Conservation (phyloP, 2,888 invertebrate species). For the Charanyca ferruginea region DNA sequence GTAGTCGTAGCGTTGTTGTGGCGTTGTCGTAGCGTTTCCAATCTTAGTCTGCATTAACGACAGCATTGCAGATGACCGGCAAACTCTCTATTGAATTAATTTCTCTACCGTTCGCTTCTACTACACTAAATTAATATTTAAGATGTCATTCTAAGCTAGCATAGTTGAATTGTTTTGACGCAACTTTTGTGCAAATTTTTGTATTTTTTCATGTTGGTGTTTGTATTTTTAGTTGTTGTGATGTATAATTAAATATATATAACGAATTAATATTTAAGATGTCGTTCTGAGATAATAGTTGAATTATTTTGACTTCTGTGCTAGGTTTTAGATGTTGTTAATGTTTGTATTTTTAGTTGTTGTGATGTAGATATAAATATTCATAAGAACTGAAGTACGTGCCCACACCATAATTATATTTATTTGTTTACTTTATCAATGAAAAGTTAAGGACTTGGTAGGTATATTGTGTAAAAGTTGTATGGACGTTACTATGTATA, state of each 20-base stretch:
- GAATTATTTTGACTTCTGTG: constrained; percentile 13
- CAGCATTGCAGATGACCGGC: constrained; percentile 57
- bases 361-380: too few species aligned
- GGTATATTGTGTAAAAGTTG: too few species aligned
- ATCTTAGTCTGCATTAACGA: constrained; percentile 57
- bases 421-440: too few species aligned
- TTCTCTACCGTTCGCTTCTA: constrained; percentile 2
- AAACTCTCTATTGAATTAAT: constrained; percentile 56
- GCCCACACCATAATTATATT: too few species aligned
- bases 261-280: constrained; percentile 42
- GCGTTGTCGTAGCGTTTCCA: constrained; percentile 19
- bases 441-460: too few species aligned
- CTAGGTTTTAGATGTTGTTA: neutral
- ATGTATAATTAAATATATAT: too few species aligned
- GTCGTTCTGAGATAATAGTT: constrained; percentile 10
- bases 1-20: constrained; percentile 1
- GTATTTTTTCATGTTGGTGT: neutral
- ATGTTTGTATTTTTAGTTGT: neutral
- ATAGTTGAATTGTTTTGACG: constrained; percentile 13
- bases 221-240: neutral
- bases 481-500: too few species aligned
- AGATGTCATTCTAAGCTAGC: constrained; percentile 14
- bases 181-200: neutral
- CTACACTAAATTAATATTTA: constrained; percentile 43
- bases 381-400: too few species aligned